These are phyloP conservation scores for Rhinoptilus africanus DNA, from an alignment of 2,113 vertebrate genomes.

Conservation along the genomic window DNA sequence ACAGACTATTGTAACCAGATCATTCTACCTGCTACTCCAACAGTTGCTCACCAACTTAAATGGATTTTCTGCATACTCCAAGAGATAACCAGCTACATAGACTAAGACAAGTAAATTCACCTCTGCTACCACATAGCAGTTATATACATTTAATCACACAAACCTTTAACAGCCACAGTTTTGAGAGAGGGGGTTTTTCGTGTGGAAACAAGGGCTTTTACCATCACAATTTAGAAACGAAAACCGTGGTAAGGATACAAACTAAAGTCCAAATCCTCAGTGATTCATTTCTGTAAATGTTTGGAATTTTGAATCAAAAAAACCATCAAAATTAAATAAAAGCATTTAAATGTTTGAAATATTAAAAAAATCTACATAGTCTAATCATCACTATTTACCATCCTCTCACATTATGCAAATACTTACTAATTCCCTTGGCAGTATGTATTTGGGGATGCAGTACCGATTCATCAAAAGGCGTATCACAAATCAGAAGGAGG, in stretches of 20 bases:
- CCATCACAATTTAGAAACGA: background rate
- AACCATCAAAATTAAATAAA: background rate
- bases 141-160: background rate
- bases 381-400: background rate
- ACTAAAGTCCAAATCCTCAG: background rate
- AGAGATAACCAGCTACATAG: background rate
- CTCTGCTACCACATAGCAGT: background rate
- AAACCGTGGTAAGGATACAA: background rate
- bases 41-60: background rate
- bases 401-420: background rate
- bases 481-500: background rate
- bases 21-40: background rate
- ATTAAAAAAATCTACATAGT: background rate
- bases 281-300: background rate
- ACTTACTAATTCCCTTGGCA: background rate
- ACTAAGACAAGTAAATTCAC: background rate
- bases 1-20: background rate
- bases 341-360: background rate
- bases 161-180: background rate
- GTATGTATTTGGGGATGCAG: fast-evolving
- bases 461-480: background rate
- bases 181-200: background rate
- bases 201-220: background rate
- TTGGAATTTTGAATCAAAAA: background rate
- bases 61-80: background rate